Percentiles rank a stretch among this genome's conserved stretches.
Conservation (phyloP, 2,888 invertebrate species). For the Oeneis ivallda region DNA sequence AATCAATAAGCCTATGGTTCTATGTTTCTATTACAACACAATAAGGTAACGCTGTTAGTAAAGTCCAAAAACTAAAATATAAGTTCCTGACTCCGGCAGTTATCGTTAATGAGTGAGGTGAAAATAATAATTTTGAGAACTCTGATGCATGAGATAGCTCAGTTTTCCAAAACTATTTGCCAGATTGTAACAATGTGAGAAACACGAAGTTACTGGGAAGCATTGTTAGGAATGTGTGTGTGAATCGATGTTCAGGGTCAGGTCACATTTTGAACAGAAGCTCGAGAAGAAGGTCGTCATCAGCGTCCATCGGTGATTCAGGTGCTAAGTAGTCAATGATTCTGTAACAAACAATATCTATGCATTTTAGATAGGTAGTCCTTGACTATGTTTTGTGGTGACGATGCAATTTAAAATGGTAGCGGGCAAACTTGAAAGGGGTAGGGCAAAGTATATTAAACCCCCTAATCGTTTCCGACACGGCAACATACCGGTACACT, state of each 20-base stretch:
- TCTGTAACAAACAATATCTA: constrained; percentile 47
- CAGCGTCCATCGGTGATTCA: constrained; percentile 76
- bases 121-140: constrained; percentile 18
- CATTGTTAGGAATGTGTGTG: constrained; percentile 9
- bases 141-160: constrained; percentile 24
- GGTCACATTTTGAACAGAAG: constrained; percentile 74
- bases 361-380: too few species aligned
- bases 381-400: too few species aligned
- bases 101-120: constrained; percentile 14
- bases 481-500: too few species aligned
- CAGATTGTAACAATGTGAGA: constrained; percentile 23
- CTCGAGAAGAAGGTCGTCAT: constrained; percentile 74
- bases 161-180: constrained; percentile 7
- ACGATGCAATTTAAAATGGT: too few species aligned
- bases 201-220: constrained; percentile 22
- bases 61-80: constrained; percentile 14
- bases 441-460: too few species aligned
- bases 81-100: constrained; percentile 31
- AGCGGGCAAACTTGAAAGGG: too few species aligned
- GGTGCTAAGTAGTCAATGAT: constrained; percentile 76
- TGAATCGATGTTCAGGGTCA: constrained; percentile 37
- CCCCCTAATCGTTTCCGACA: too few species aligned
- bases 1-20: constrained; percentile 14
- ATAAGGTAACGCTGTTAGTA: constrained; percentile 6
- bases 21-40: constrained; percentile 13